Conservation (phyloP, 2,797 vertebrate species). For the Leucoraja ocellata region DNA sequence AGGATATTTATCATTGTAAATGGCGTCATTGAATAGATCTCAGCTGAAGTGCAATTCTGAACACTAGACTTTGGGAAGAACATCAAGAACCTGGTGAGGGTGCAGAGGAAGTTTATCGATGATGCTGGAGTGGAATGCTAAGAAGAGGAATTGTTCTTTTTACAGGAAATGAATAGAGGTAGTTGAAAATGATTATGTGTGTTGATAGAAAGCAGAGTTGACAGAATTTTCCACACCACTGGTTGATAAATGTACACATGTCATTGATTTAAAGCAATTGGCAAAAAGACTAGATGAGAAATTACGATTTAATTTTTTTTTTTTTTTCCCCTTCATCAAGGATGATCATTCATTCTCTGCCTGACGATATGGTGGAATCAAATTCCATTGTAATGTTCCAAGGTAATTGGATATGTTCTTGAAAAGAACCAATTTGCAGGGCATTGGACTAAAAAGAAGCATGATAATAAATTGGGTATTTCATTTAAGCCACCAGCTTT, state of each 20-base stretch:
- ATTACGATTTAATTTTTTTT: no score
- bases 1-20: not conserved
- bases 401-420: not conserved
- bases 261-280: not conserved
- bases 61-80: not conserved
- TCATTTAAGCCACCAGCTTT: not conserved
- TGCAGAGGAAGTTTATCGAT: not conserved
- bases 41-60: not conserved
- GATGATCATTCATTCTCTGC: no score
- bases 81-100: no score
- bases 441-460: not conserved
- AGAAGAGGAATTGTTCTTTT: not conserved
- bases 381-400: not conserved
- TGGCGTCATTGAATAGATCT: not conserved
- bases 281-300: no score
- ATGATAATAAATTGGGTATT: not conserved
- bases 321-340: no score
- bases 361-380: not conserved
- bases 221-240: not conserved
- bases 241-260: not conserved
- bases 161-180: not conserved
- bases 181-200: not conserved
- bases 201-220: no score
- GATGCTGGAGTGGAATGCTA: not conserved
- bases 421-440: not conserved